Evolutionary conservation across 2,113 vertebrate species (phyloP), one percentile per base, ranked within the genome.

Genomic region (Leptosomus discolor): DNA sequence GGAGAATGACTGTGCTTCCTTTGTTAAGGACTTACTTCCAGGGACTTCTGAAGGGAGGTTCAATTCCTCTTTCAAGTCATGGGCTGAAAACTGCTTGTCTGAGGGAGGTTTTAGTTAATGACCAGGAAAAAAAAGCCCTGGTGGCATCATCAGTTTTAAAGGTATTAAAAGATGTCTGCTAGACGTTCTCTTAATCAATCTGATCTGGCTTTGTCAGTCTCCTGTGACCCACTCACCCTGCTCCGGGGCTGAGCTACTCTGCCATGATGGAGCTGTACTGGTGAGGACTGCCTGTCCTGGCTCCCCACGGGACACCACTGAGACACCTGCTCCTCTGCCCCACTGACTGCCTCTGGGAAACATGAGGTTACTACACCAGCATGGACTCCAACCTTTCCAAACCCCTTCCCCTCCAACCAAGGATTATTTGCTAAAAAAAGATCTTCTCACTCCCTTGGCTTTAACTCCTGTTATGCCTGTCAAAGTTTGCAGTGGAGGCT

Each of bases 11-110:
- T 89, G 76, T 1, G 4, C 69, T 92, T 91, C 86, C 87, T 94
- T 78, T 86, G 41, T n/a, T 67, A 24, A 54, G 53, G 51, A 50
- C 12, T 58, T 54, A 75, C 48, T 93, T 93, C 41, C 41, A 67
- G 64, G n/a, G 63, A 88, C 51, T 46, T 88, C 50, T 60, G 88
- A 93, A 85, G 46, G 39, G 36, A 91, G 34, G 36, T 54, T 85
- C 45, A 67, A 10, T 67, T 90, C 48, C n/a, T 86, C 90, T 93
- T 93, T 96, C 79, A 91, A 92, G 83, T 84, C 27, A n/a, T 18
- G 70, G 71, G 48, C 88, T 90, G 86, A 90, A 88, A 93, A 63
- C 46, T 64, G 27, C 61, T 88, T 89, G 84, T 92, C 91, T 95
- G 88, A 69, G 57, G 69, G 77, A 92, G 14, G 26, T 71, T 85